Evolutionary conservation across 2,888 invertebrate species (phyloP), one percentile per base, ranked within the genome.

Genomic region (Malachius bipustulatus): DNA sequence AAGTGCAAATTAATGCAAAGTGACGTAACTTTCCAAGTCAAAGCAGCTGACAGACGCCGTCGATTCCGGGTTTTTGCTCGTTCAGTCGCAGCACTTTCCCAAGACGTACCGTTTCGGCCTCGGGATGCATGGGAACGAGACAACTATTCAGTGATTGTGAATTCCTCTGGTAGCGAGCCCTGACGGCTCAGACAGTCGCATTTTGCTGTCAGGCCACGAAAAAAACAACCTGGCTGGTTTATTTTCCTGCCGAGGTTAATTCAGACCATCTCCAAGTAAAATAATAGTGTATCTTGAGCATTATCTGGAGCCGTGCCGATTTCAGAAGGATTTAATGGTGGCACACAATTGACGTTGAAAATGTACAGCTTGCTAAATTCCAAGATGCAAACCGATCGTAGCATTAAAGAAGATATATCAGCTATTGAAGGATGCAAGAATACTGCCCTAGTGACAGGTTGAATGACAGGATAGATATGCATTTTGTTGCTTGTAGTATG

Each of bases 171-270:
- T 54, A 48, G 49, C 48, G 43, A 50, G 48, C 31, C 48, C 54
- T 56, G 57, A 55, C 54, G 55, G 54, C 47, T 39, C 50, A 54
- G 57, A 57, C 58, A 57, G 56, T 57, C 59, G 59, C 59, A 61
- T 61, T 61, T 61, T 59, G 60, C 60, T 60, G 60, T 61, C 60
- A 60, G 52, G 52, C 55, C 52, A 43, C 44, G 46, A 46, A n/a
- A 50, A 47, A 49, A 46, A 41, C 40, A 37, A 34, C 47, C 46
- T 40, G 49, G 54, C 54, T 60, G 58, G 59, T 60, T 61, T 61
- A 62, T 60, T 60, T 60, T 57, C 51, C 57, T 61, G 61, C 57
- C 62, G 60, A 61, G 59, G 60, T 60, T 61, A 61, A 61, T 61
- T 62, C 60, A 60, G 59, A 55, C 54, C 59, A 58, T 55, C 57